Base-by-base conservation (phyloP, 2,113 vertebrate species). In the Calypte anna region DNA sequence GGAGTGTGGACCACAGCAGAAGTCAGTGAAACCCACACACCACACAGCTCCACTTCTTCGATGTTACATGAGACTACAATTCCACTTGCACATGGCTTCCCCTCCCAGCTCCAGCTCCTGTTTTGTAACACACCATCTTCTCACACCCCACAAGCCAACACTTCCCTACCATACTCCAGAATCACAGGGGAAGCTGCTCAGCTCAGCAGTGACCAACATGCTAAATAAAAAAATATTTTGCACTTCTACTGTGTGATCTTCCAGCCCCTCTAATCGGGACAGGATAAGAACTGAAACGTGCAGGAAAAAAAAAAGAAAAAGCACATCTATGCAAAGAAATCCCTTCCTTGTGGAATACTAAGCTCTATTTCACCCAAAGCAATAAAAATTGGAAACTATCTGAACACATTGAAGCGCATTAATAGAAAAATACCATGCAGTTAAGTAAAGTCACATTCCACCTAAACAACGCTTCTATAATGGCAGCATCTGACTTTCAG, bases 401-500 rank as follows among this genome's bases (percentile, higher is more conserved):
- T 16, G 79, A 94, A 50, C 58, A 69, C 38, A 5, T 24, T 68
- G 50, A 64, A 80, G 66, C 79, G 54, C 77, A 46, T 79, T 73
- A 95, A 96, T 0, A 90, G 59, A 67, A 67, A 75, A 79, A 79
- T 15, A 81, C 19, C 7, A 9, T 64, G 90, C 75, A 36, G 72
- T 95, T 77, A 24, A 80, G 59, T 44, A 30, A 83, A 94, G 76
- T 70, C 81, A 40, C 64, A 25, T 70, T 87, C 82, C 83, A 74
- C 50, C 94, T 55, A 92, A 96, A 93, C 67, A 95, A 80, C n/a
- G 0, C 61, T n/a, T 9, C 66, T 64, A 78, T 93, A 91, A 93
- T 36, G 94, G 61, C 54, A 88, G 87, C 59, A 87, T 55, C 88
- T 81, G 86, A 90, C 87, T 97, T 95, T 59, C 16, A 36, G 82